Evolutionary conservation across 2,888 invertebrate genomes (phyloP), one percentile per base, ranked within the genome.

Genomic region (Nemoura dubitans): DNA sequence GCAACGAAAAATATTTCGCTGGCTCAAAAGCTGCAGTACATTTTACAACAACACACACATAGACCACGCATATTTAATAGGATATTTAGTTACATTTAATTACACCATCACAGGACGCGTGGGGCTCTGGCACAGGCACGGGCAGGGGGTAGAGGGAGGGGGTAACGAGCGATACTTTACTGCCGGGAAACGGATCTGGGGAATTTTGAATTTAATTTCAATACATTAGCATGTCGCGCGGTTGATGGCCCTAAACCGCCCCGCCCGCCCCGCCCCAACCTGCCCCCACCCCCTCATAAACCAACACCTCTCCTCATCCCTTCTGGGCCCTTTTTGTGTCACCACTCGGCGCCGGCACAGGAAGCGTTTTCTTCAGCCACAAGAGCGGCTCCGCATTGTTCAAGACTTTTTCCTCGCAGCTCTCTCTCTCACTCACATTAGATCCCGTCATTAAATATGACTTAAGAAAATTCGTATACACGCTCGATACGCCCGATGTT

Each of bases 131-230:
- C 2, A 59, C 6, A 2, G 59, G 59, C 2, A 10, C 5, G 3
- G 59, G 59, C 59, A 59, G 21, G 59, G 59, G 59, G 59, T 36
- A 36, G 36, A 36, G 21, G 59, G 16, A 36, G 59, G 59, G 21
- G 59, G 59, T 59, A 59, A 59, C 59, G 59, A 59, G 59, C 59
- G 59, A 59, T 59, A 59, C 59, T 59, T 59, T 59, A 59, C 59
- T 1, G 59, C 59, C 59, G 59, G 59, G 59, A 21, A 59, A 59
- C 59, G 59, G 59, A 59, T 59, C 59, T 59, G 59, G 59, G 59
- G 81, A 81, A 78, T 78, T 86, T 86, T 86, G 86, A 86, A 86
- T 86, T 86, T 86, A 78, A 86, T 86, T 86, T 77, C 76, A 28
- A 76, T 42, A 83, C 86, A 86, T 85, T 85, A 86, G 83, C 86